These are phyloP conservation scores for Busseola fusca DNA, from an alignment of 2,888 invertebrate species.

Conservation along the genomic window DNA sequence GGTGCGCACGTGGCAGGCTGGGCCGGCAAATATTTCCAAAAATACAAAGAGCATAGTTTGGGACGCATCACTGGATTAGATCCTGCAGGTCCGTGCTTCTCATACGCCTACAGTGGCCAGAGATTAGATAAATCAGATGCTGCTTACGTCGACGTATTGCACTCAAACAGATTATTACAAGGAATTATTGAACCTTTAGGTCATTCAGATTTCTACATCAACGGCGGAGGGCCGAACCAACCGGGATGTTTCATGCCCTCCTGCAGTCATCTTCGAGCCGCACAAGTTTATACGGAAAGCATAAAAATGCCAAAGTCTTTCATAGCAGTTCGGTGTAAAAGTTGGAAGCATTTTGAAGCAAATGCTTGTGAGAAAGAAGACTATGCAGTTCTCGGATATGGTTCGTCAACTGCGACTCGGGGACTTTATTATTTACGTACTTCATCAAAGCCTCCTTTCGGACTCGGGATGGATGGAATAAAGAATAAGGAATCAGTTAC, in stretches of 20 bases:
- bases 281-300: slow-evolving; percentile 83
- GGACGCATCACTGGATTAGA: slow-evolving; percentile 86
- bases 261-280: slow-evolving; percentile 85
- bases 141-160: slow-evolving; percentile 83
- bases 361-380: slow-evolving; percentile 78
- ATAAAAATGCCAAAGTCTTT: slow-evolving; percentile 81
- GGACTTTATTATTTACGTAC: slow-evolving; percentile 86
- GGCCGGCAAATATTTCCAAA: slow-evolving; percentile 84
- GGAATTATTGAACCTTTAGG: slow-evolving; percentile 89
- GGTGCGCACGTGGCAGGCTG: slow-evolving; percentile 89
- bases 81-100: slow-evolving; percentile 87
- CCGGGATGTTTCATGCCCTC: slow-evolving; percentile 90
- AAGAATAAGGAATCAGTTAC: slow-evolving; percentile 65
- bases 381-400: slow-evolving; percentile 82
- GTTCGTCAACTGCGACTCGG: slow-evolving; percentile 79
- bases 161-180: slow-evolving; percentile 84
- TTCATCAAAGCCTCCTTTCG: slow-evolving; percentile 76
- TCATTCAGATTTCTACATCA: slow-evolving; percentile 93
- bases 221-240: slow-evolving; percentile 91
- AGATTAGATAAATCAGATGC: slow-evolving; percentile 84
- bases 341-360: slow-evolving; percentile 80
- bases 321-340: slow-evolving; percentile 78
- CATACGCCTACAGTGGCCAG: slow-evolving; percentile 80
- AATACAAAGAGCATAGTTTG: slow-evolving; percentile 77
- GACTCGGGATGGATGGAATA: slow-evolving; percentile 82